Percentiles rank a stretch among this genome's conserved stretches.
Evolutionary conservation across 2,888 invertebrate genomes (phyloP).

Genomic region (Asteroscopus sphinx): DNA sequence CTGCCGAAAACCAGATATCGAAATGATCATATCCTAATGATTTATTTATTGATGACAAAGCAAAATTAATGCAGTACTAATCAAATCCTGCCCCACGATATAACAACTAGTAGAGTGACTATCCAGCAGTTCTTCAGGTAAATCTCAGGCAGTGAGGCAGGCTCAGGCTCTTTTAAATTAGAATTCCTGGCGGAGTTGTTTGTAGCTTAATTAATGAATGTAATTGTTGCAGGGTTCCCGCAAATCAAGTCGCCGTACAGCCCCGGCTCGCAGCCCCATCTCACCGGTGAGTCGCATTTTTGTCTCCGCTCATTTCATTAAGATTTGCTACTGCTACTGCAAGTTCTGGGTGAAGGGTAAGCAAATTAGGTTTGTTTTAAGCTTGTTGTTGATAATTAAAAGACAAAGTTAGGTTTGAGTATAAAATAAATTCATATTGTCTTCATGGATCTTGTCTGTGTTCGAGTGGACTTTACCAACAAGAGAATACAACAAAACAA

Average conservation of each 20-base stretch:
- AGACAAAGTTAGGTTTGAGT: no score
- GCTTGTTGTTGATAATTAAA: no score
- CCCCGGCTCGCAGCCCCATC: constrained; percentile 90
- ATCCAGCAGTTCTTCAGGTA: constrained; percentile 1
- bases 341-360: not conserved
- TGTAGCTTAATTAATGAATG: constrained; percentile 75
- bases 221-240: constrained; percentile 90
- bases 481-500: no score
- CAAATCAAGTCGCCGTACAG: constrained; percentile 92
- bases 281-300: constrained; percentile 86
- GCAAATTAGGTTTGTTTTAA: not conserved
- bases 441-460: no score
- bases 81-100: constrained; percentile 4
- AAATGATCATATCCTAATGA: no score
- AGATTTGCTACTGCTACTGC: no score
- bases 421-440: no score
- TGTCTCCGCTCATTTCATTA: constrained; percentile 46
- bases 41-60: not conserved
- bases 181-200: constrained; percentile 65
- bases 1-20: no score
- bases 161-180: constrained; percentile 51
- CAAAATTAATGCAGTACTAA: constrained; percentile 14
- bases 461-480: no score
- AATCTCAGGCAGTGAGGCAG: constrained; percentile 17
- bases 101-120: constrained; percentile 5